A percentile compares a stretch with the other conserved stretches of the same genome.
These are phyloP conservation scores for Mimachlamys varia DNA, from an alignment of 2,888 invertebrate genomes.

Conservation along the genomic window DNA sequence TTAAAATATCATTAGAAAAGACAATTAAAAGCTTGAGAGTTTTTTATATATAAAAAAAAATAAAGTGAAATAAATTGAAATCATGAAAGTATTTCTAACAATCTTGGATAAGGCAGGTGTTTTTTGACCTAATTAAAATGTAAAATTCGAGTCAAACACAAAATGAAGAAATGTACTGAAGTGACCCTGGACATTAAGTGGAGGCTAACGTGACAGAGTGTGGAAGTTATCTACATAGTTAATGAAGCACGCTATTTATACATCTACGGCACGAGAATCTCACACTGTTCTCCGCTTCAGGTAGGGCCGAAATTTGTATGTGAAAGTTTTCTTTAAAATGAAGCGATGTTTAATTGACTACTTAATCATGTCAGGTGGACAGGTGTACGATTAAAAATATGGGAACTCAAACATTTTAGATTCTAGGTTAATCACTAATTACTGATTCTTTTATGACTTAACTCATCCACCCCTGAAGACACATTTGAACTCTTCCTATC, in stretches of 20 bases:
- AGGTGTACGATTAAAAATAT: background rate
- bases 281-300: background rate
- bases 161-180: background rate
- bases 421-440: background rate
- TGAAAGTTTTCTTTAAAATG: background rate
- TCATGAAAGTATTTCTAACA: background rate
- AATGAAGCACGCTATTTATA: background rate
- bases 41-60: background rate
- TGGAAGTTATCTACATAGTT: background rate
- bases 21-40: background rate
- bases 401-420: background rate
- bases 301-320: background rate
- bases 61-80: background rate
- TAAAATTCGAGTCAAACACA: background rate
- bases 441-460: too few relatives aligned
- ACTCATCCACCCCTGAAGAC: too few relatives aligned
- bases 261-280: background rate
- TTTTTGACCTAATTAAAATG: conserved; percentile 24
- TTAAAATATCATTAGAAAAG: background rate
- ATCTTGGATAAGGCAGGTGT: background rate
- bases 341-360: too few relatives aligned
- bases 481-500: too few relatives aligned
- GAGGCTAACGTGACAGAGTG: background rate
- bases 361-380: background rate
- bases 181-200: background rate